Conservation (phyloP, 2,797 vertebrate genomes). For the Rhynchonycteris naso region DNA sequence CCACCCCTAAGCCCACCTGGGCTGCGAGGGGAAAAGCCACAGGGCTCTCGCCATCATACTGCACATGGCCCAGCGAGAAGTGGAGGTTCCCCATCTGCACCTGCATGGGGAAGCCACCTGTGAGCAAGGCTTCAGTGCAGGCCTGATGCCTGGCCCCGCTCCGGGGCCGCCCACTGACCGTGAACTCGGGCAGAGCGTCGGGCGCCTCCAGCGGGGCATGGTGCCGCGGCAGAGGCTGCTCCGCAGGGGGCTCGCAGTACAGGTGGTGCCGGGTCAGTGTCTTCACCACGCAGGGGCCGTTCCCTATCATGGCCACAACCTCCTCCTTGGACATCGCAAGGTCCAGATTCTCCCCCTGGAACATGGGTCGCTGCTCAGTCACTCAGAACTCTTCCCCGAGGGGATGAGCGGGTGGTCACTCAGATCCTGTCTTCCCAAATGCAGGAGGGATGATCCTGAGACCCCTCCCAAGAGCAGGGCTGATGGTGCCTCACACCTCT, state of each 20-base stretch:
- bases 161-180: constrained; percentile 82
- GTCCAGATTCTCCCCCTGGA: constrained; percentile 96
- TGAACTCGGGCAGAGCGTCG: constrained; percentile 94
- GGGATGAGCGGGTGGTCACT: constrained; percentile 56
- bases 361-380: not conserved
- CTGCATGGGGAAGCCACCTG: constrained; percentile 79
- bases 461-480: not conserved
- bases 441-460: not conserved
- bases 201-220: constrained; percentile 90
- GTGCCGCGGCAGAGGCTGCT: constrained; percentile 90
- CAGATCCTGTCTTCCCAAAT: too few species aligned
- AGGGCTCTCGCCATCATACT: constrained; percentile 94
- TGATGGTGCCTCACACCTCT: not conserved
- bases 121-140: rapidly evolving
- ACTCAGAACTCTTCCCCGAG: not conserved
- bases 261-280: constrained; percentile 96
- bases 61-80: constrained; percentile 94
- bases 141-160: not conserved
- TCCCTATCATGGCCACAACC: constrained; percentile 95
- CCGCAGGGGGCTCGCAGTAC: constrained; percentile 95
- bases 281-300: constrained; percentile 94
- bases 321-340: constrained; percentile 97
- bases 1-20: constrained; percentile 95
- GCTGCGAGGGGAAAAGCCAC: constrained; percentile 95
- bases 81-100: constrained; percentile 97